These are phyloP conservation scores for Rhinatrema bivittatum DNA, from an alignment of 2,797 vertebrate genomes.

Conservation along the genomic window DNA sequence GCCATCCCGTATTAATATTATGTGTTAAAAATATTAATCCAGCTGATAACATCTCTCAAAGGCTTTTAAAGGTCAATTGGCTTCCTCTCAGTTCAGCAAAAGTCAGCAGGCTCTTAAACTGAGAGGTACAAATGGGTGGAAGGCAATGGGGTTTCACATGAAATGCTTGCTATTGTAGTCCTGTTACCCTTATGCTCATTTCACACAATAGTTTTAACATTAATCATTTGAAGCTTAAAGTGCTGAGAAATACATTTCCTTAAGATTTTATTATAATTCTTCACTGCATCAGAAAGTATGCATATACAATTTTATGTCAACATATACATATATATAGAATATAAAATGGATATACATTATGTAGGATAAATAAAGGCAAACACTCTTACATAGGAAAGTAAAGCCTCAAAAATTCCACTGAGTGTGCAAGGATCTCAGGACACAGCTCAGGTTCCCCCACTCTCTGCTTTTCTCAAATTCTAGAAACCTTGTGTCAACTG, in stretches of 20 bases:
- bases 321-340: no score
- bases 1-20: conserved; percentile 13
- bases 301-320: no score
- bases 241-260: background rate
- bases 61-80: conserved; percentile 24
- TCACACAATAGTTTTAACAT: background rate
- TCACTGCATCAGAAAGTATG: no score
- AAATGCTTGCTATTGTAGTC: conserved; percentile 6
- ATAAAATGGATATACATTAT: no score
- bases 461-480: no score
- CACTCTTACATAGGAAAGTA: no score
- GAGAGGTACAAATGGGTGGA: conserved; percentile 7
- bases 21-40: conserved; percentile 20
- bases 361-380: no score
- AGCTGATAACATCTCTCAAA: conserved; percentile 19
- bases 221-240: background rate
- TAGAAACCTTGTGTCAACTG: no score
- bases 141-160: conserved; percentile 12
- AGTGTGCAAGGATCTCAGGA: no score
- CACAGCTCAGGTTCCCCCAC: no score
- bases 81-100: conserved; percentile 8
- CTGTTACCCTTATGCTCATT: background rate
- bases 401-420: no score
- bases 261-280: no score
- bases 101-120: conserved; percentile 12